Conservation (phyloP, 2,888 invertebrate genomes). For the Suillia variegata region DNA sequence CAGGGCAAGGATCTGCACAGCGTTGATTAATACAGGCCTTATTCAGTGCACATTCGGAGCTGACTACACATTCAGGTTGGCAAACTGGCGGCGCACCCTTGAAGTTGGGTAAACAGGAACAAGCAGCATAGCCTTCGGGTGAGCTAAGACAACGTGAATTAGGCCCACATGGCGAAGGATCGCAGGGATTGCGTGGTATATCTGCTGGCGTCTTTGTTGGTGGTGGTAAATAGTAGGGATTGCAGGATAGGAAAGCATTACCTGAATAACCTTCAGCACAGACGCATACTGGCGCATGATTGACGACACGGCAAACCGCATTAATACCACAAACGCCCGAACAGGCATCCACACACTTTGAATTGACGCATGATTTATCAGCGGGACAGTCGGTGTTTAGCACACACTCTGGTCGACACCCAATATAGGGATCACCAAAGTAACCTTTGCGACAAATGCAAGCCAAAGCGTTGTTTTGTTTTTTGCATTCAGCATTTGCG, state of each 20-base stretch:
- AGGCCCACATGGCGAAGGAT: slow-evolving; percentile 82
- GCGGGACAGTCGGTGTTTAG: slow-evolving; percentile 78
- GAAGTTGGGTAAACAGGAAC: slow-evolving; percentile 78
- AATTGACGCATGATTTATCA: slow-evolving; percentile 75
- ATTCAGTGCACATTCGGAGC: slow-evolving; percentile 79
- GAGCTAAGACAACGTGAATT: slow-evolving; percentile 77
- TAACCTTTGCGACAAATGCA: slow-evolving; percentile 78
- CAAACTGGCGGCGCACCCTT: slow-evolving; percentile 82
- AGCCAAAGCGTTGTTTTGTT: slow-evolving; percentile 68
- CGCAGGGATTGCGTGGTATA: slow-evolving; percentile 74
- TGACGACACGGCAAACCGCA: slow-evolving; percentile 74
- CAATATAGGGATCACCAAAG: slow-evolving; percentile 79
- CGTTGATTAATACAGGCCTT: slow-evolving; percentile 80
- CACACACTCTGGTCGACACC: slow-evolving; percentile 81
- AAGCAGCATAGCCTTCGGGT: slow-evolving; percentile 73
- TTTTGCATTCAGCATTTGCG: slow-evolving; percentile 73
- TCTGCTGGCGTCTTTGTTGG: slow-evolving; percentile 43
- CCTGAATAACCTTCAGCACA: slow-evolving; percentile 75
- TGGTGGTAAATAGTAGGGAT: slow-evolving; percentile 62
- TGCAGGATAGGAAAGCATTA: slow-evolving; percentile 77
- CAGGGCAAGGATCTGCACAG: slow-evolving; percentile 83
- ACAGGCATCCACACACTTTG: slow-evolving; percentile 80
- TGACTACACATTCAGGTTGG: slow-evolving; percentile 83
- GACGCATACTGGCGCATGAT: slow-evolving; percentile 78
- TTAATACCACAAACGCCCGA: slow-evolving; percentile 75